These are phyloP conservation scores for Meteorus colon DNA, from an alignment of 2,888 invertebrate genomes.

Conservation along the genomic window DNA sequence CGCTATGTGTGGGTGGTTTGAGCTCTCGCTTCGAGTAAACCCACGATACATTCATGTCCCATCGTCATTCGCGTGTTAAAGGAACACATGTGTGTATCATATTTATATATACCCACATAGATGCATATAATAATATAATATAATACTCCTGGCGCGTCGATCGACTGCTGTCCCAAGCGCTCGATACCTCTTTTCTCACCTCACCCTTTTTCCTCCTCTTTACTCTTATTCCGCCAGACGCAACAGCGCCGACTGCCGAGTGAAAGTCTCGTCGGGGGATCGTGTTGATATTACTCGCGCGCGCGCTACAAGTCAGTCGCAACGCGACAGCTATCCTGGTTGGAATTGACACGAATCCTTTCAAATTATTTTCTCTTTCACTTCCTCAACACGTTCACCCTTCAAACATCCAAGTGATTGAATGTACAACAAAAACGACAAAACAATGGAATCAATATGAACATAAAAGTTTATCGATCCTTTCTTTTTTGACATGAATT, in stretches of 20 bases:
- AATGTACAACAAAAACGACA: not conserved
- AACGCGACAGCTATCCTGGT: conserved; percentile 53
- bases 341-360: conserved; percentile 30
- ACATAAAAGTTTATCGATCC: not conserved
- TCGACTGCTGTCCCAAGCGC: conserved; percentile 35
- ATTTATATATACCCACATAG: not conserved
- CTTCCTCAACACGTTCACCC: too few relatives aligned
- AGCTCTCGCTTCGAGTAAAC: not conserved
- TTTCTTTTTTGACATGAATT: not conserved
- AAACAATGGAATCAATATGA: not conserved
- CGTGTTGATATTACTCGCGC: conserved; percentile 1
- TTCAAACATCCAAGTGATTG: too few relatives aligned
- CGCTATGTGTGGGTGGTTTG: not conserved
- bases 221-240: not conserved
- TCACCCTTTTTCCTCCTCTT: not conserved
- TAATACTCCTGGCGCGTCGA: conserved; percentile 23
- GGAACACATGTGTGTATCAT: not conserved
- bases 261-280: conserved; percentile 50
- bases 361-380: not conserved
- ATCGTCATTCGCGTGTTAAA: not conserved
- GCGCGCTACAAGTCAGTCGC: conserved; percentile 50
- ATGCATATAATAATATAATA: not conserved
- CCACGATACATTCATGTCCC: not conserved
- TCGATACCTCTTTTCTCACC: not conserved
- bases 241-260: conserved; percentile 42